Conservation (phyloP, 64 coral and sea anemone species). For the Porites lutea region DNA sequence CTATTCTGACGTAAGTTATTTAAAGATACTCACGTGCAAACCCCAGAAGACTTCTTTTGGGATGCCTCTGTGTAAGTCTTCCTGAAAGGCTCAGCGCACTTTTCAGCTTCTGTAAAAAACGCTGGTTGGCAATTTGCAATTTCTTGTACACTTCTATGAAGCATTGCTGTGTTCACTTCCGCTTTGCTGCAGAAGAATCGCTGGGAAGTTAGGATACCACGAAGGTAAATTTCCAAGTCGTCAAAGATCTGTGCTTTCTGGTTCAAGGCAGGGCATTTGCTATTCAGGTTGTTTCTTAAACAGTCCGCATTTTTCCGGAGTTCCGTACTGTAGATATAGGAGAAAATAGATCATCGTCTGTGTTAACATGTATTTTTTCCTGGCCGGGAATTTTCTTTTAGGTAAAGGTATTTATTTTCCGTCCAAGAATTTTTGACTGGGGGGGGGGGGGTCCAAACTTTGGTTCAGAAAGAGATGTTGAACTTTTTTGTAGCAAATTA, state of each 20-base stretch:
- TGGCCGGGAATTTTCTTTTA: no score
- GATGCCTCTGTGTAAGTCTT: background rate
- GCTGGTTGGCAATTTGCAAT: background rate
- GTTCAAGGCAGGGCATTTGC: background rate
- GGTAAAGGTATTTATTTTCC: no score
- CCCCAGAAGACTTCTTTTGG: background rate
- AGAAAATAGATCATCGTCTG: background rate
- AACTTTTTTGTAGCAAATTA: no score
- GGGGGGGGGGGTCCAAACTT: no score
- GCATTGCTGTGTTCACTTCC: background rate
- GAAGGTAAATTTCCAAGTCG: background rate
- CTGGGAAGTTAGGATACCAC: background rate
- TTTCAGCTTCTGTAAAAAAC: slow-evolving; percentile 25
- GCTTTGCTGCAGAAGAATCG: slow-evolving; percentile 8
- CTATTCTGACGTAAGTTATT: background rate
- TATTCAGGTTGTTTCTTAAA: background rate
- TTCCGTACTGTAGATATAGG: background rate
- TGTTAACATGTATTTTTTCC: no score
- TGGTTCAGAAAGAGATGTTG: no score
- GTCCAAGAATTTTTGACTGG: no score
- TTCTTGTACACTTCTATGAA: slow-evolving; percentile 1
- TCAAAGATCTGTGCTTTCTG: background rate
- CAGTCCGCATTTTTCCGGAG: background rate
- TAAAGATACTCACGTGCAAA: slow-evolving; percentile 20
- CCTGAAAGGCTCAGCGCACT: slow-evolving; percentile 17